Evolutionary conservation across 2,888 invertebrate genomes (phyloP).

Genomic region (Lucinisca nassula): DNA sequence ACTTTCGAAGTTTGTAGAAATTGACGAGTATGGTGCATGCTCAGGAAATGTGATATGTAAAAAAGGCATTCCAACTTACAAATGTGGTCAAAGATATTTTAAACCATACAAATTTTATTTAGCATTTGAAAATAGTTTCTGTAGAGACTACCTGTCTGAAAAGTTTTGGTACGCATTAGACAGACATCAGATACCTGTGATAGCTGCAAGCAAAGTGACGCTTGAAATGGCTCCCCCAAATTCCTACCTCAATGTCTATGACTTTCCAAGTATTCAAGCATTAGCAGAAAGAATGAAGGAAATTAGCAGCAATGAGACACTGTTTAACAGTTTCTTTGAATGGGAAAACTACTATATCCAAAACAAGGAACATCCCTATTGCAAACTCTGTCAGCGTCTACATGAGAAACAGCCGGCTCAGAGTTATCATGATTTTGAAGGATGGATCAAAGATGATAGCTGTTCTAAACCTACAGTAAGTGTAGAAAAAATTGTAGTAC

Average conservation of each 20-base stretch:
- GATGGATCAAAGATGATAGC: conserved; percentile 71
- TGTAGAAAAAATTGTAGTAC: not conserved
- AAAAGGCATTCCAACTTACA: conserved; percentile 46
- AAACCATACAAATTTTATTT: conserved; percentile 77
- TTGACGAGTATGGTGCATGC: conserved; percentile 56
- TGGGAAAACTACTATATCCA: conserved; percentile 74
- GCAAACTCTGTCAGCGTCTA: conserved; percentile 76
- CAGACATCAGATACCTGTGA: conserved; percentile 75
- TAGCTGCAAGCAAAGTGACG: conserved; percentile 71
- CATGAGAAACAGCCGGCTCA: conserved; percentile 70
- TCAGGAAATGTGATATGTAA: conserved; percentile 47
- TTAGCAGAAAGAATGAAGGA: conserved; percentile 70
- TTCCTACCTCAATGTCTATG: conserved; percentile 70
- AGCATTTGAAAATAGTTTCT: conserved; percentile 78
- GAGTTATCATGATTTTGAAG: conserved; percentile 68
- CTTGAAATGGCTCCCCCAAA: conserved; percentile 52
- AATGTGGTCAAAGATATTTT: conserved; percentile 58
- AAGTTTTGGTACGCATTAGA: conserved; percentile 77
- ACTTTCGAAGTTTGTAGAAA: conserved; percentile 55
- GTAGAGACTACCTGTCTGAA: conserved; percentile 78
- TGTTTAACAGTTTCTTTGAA: conserved; percentile 75
- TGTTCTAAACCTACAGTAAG: conserved; percentile 64
- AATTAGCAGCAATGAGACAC: conserved; percentile 68
- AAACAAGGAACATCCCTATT: conserved; percentile 63
- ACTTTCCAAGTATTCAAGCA: conserved; percentile 67